Percentiles rank a stretch among this genome's conserved stretches.
phyloP scores from a whole-genome alignment of 2,888 invertebrate genomes.

The Blastobasis adustella region DNA sequence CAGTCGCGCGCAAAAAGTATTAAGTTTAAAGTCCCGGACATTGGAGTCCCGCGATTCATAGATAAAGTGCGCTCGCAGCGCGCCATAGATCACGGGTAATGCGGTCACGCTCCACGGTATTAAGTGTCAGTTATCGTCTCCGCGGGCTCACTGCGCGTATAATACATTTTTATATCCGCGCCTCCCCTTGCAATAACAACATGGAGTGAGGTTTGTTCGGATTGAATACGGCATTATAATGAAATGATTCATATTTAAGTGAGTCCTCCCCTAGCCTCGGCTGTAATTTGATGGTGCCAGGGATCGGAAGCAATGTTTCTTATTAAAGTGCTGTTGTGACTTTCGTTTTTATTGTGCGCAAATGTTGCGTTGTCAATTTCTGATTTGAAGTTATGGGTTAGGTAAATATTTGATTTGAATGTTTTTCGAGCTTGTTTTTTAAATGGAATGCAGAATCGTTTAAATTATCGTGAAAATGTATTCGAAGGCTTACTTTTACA shows the following conservation, averaged over 20 bases:
- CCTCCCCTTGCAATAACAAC: conserved; percentile 69
- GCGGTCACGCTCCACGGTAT: conserved; percentile 73
- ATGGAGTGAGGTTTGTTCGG: conserved; percentile 71
- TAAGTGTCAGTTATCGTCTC: conserved; percentile 73
- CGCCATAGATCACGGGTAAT: conserved; percentile 72
- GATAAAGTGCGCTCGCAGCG: conserved; percentile 54
- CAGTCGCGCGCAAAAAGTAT: conserved; percentile 33
- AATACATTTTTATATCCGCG: conserved; percentile 65
- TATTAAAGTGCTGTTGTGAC: conserved; percentile 69
- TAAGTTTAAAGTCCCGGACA: conserved; percentile 36
- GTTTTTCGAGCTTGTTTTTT: no score
- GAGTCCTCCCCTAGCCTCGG: conserved; percentile 59
- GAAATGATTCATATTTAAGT: conserved; percentile 76
- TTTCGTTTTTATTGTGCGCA: conserved; percentile 46
- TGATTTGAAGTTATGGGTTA: no score
- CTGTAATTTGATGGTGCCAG: conserved; percentile 66
- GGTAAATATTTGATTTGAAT: no score
- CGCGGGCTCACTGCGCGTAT: conserved; percentile 60
- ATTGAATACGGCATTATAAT: conserved; percentile 75
- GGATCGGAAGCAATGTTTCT: conserved; percentile 70
- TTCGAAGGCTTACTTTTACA: no score
- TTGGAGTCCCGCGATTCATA: conserved; percentile 53
- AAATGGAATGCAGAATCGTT: no score
- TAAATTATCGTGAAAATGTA: no score
- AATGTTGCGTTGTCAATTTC: background rate